Base-by-base conservation (phyloP, 1,140 invertebrate genomes). In the Tetragnatha versicolor region DNA sequence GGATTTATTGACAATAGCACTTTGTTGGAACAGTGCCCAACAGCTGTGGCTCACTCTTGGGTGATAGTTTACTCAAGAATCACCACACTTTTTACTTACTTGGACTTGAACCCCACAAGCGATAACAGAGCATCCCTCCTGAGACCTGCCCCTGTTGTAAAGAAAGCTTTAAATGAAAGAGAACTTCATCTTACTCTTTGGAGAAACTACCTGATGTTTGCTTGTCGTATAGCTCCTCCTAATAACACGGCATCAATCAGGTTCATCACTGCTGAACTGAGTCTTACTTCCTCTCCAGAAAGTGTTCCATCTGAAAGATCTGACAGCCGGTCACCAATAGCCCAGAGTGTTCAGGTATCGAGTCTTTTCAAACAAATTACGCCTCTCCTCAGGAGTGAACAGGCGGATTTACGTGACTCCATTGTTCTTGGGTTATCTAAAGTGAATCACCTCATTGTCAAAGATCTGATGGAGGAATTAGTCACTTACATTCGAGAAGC, bases 381-480 rank as follows among this genome's bases (percentile, higher is more conserved):
- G 61, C 95, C 95, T 4, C 87, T 97, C 60, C 66, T 89, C 37
- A 89, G 94, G 80, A 98, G 94, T 88, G 98, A 99, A 85, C 91
- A 92, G 33, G 89, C 90, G 2, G 97, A 99, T 86, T 93, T 99
- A 65, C 87, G 96, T 66, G 96, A 98, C 87, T 92, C 94, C 9
- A 94, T 94, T 53, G 94, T 98, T 14, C 91, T 94, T 81, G 96
- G 96, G 1, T 89, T 98, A 77, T 68, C 89, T 97, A 61, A 96
- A 95, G 96, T 98, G 88, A 89, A 89, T 88, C 77, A 79, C 22
- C 60, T 76, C 69, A 79, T 78, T 45, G 73, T 85, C 84, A 98
- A 96, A 84, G 96, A 98, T 87, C 87, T 99, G 45, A 93, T 99
- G 90, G 97, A 99, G 84, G 98, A 99, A 87, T 84, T 99, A 25